Percentiles rank a stretch among this genome's conserved stretches.
Evolutionary conservation across 1,140 invertebrate genomes (phyloP).

Genomic region (Cydia amplana): DNA sequence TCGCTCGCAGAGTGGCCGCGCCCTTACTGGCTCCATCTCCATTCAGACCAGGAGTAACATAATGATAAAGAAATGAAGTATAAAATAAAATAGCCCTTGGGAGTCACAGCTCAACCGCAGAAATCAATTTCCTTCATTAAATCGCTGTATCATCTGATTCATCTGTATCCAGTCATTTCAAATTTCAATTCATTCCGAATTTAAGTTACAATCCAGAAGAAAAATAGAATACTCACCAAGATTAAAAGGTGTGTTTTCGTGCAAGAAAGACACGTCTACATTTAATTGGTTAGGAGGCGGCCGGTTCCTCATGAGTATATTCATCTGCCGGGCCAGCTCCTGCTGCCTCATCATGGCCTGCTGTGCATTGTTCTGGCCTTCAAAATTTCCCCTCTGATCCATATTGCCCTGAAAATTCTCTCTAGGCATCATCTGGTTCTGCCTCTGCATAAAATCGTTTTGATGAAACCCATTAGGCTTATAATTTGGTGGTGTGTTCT

Average conservation of each 20-base stretch:
- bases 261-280: slow-evolving; percentile 69
- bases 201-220: neutral
- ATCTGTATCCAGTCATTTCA: no score
- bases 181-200: no score
- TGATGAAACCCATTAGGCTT: slow-evolving; percentile 68
- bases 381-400: slow-evolving; percentile 57
- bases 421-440: slow-evolving; percentile 52
- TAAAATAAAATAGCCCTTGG: no score
- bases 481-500: slow-evolving; percentile 55
- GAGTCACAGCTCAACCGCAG: no score
- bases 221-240: slow-evolving; percentile 54
- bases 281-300: slow-evolving; percentile 69
- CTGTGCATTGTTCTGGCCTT: slow-evolving; percentile 56
- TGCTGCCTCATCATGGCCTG: slow-evolving; percentile 65
- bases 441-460: slow-evolving; percentile 62
- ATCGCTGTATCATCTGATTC: no score
- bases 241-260: slow-evolving; percentile 69
- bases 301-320: slow-evolving; percentile 62
- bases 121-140: no score
- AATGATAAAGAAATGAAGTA: no score
- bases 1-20: no score
- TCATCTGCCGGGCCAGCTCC: slow-evolving; percentile 69
- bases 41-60: no score
- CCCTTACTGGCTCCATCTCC: no score
- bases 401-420: slow-evolving; percentile 58